Evolutionary conservation across 1,140 invertebrate species (phyloP), one percentile per base, ranked within the genome.

Genomic region (Meloidogyne chitwoodi): DNA sequence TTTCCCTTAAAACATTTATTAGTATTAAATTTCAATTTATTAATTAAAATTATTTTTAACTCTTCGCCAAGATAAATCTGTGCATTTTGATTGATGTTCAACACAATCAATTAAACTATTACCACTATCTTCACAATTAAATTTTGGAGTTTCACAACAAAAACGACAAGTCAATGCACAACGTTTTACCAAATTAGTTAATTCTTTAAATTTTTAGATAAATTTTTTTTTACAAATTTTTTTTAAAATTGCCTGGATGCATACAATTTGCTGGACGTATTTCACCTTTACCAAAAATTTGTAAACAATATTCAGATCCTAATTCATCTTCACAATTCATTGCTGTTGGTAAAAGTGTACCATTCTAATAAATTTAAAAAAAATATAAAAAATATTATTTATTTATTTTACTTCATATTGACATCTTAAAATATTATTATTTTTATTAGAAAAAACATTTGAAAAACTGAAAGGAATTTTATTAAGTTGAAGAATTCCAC

Each of bases 251-350:
- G 2, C 64, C 64, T 34, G 64, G 64, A 38, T 72, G 56, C 11
- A 72, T 24, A 19, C 70, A 72, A 61, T 22, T 22, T 63, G 29
- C 26, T 22, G 70, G 48, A 12, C 70, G 70, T 16, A n/a, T 16
- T 31, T 56, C 22, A 29, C 8, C 44, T 26, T 72, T 44, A 14
- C 26, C 38, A 61, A 72, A 72, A 56, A 72, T 72, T 26, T 31
- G 56, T n/a, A 62, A 31, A 29, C 70, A 72, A 27, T 48, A 27
- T 14, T 27, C 70, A 56, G 6, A 24, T 56, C 48, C 70, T 2
- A 72, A 16, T 61, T 72, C 70, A 22, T 72, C 70, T 27, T 72
- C 70, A 72, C 70, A 72, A 26, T 72, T 41, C 26, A 63, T 72
- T 19, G 70, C 70, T n/a, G 70, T 62, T 62, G 38, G 22, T 63